Evolutionary conservation across 2,113 vertebrate genomes (phyloP).

Genomic region (Pholis gunnellus): DNA sequence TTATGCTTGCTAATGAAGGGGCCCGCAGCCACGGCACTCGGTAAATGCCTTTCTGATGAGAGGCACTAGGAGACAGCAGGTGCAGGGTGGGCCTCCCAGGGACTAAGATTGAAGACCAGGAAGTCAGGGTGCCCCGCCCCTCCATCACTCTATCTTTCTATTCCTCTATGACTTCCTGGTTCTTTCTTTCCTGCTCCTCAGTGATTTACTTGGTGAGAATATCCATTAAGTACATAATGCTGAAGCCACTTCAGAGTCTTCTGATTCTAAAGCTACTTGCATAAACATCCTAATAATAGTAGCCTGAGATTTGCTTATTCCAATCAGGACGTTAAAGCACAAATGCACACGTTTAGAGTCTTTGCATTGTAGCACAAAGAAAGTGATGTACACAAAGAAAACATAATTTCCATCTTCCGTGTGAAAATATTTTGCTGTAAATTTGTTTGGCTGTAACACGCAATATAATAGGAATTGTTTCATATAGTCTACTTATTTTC

Average conservation of each 20-base stretch:
- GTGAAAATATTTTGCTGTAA: slow-evolving; percentile 15
- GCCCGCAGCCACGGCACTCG: slow-evolving; percentile 97
- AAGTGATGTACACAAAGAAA: not conserved
- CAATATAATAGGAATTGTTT: slow-evolving; percentile 1
- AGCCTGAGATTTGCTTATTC: slow-evolving; percentile 1
- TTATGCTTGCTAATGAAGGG: slow-evolving; percentile 99
- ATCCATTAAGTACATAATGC: not conserved
- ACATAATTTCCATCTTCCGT: not conserved
- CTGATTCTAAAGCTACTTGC: slow-evolving; percentile 4
- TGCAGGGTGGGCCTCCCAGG: slow-evolving; percentile 99
- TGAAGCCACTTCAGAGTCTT: not conserved
- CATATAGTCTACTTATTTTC: slow-evolving; percentile 38
- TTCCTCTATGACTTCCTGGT: slow-evolving; percentile 30
- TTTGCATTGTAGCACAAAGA: slow-evolving; percentile 3
- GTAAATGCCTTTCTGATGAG: slow-evolving; percentile 99
- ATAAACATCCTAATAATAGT: not conserved
- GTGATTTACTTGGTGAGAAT: not conserved
- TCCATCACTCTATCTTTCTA: slow-evolving; percentile 66
- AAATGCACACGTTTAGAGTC: slow-evolving; percentile 3
- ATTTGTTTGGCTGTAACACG: slow-evolving; percentile 38
- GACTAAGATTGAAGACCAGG: slow-evolving; percentile 98
- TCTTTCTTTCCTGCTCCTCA: not conserved
- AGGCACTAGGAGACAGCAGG: slow-evolving; percentile 96
- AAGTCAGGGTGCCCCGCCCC: slow-evolving; percentile 71
- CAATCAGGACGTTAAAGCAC: not conserved